Evolutionary conservation across 1,140 invertebrate genomes (phyloP), one percentile per base, ranked within the genome.

Genomic region (Hyphantria cunea): DNA sequence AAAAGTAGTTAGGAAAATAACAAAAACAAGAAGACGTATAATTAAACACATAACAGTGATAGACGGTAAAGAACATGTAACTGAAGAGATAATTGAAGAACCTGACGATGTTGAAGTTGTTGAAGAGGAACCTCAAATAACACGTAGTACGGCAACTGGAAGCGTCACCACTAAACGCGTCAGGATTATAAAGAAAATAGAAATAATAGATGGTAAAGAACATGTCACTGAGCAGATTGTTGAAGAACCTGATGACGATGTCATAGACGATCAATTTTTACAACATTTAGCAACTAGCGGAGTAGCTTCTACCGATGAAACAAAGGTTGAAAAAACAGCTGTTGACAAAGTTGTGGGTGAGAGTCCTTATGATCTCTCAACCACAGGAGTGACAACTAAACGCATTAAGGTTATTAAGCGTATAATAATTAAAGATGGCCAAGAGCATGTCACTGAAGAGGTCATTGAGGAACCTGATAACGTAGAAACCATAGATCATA

Each of bases 1-100:
- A 72, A 95, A 95, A 86, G 94, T 96, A 3, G 95, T 94, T 0
- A 93, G 93, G 75, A 90, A 82, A 67, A 81, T 84, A 47, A 86
- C 78, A 31, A 80, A 93, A 71, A 95, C 92, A 80, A 94, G 91
- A 56, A 92, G 92, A 70, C 93, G 93, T 52, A 94, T 95, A n/a
- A 95, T 96, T 25, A 93, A 95, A 69, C 94, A 94, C 71, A 93
- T 96, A 6, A 93, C 94, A 0, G 94, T 96, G 6, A 93, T 97
- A 47, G 94, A 97, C 85, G 96, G 96, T 0, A 95, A 96, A 88
- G 94, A 95, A 84, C 92, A 93, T 58, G 92, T 94, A 0, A 93
- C 92, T 0, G 95, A 96, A 86, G 94, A 96, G 89, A 89, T 95
- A 0, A 92, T 95, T 64, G 93, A 96, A 84, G 94, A 96, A 84